phyloP scores from a whole-genome alignment of 2,797 vertebrate genomes.

The Anguilla megastoma region DNA sequence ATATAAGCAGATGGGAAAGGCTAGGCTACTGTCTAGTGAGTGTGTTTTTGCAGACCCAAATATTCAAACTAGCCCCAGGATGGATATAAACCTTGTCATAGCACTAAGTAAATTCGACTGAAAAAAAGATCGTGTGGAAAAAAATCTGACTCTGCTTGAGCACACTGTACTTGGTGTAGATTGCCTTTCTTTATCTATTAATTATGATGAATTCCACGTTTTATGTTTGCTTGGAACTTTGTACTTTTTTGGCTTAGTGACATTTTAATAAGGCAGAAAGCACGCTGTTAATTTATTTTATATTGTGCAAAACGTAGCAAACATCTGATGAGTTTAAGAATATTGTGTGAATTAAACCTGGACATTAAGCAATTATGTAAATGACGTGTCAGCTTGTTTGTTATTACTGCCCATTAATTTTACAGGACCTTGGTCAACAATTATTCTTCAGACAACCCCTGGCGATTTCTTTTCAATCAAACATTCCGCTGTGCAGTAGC shows the following conservation, averaged over 20 bases:
- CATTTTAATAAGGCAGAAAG: conserved; percentile 45
- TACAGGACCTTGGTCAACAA: conserved; percentile 17
- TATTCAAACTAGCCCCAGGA: conserved; percentile 29
- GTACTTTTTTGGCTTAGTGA: conserved; percentile 43
- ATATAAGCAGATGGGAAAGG: conserved; percentile 29
- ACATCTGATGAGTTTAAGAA: conserved; percentile 78
- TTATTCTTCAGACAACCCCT: conserved; percentile 18
- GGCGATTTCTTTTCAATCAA: conserved; percentile 18
- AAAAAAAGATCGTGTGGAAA: conserved; percentile 10
- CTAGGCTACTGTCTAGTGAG: conserved; percentile 31
- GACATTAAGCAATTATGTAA: conserved; percentile 54
- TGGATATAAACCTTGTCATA: conserved; percentile 1
- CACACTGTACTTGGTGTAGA: conserved; percentile 28
- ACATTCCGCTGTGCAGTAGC: background rate
- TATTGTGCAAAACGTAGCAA: conserved; percentile 71
- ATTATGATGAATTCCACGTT: conserved; percentile 34
- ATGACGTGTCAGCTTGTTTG: conserved; percentile 41
- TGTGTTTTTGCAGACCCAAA: conserved; percentile 40
- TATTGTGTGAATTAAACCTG: conserved; percentile 72
- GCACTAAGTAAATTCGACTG: conserved; percentile 26
- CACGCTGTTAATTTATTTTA: conserved; percentile 88
- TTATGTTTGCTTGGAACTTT: conserved; percentile 59
- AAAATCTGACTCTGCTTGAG: background rate
- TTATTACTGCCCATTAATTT: conserved; percentile 27
- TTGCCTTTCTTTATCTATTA: conserved; percentile 30